Percentiles rank a stretch among this genome's conserved stretches.
Evolutionary conservation across 1,140 invertebrate genomes (phyloP).

Genomic region (Drosophila persimilis): DNA sequence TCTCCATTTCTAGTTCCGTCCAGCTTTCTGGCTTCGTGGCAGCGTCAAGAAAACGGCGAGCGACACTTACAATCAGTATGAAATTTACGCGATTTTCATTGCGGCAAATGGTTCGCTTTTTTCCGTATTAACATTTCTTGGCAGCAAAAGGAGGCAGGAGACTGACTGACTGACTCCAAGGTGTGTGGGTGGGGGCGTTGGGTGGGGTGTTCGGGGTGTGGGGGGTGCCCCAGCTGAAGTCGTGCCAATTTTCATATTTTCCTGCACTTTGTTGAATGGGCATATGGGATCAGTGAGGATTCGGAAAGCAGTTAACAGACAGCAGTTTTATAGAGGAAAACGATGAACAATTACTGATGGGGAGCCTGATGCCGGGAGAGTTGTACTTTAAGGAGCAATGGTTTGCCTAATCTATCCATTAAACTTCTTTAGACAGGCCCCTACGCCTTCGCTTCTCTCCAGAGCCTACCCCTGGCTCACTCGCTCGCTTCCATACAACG

Average conservation of each 20-base stretch:
- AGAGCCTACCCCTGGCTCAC: no score
- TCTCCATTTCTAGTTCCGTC: slow-evolving; percentile 28
- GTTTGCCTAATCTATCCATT: no score
- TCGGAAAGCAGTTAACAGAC: background rate
- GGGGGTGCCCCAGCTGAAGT: slow-evolving; percentile 30
- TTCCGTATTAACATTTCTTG: slow-evolving; percentile 78
- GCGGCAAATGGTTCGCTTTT: slow-evolving; percentile 79
- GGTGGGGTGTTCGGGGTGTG: background rate
- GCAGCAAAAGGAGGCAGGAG: slow-evolving; percentile 15
- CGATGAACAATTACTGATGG: no score
- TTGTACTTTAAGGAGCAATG: no score
- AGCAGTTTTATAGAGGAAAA: no score
- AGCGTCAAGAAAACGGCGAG: slow-evolving; percentile 74
- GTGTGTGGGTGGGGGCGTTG: background rate
- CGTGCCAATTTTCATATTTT: slow-evolving; percentile 71
- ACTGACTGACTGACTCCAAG: background rate
- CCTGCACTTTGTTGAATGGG: slow-evolving; percentile 6
- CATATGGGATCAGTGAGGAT: slow-evolving; percentile 6
- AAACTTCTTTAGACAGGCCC: no score
- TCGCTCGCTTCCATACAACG: no score
- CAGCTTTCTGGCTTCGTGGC: slow-evolving; percentile 31
- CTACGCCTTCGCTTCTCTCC: no score
- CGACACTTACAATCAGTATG: slow-evolving; percentile 79
- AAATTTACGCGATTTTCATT: slow-evolving; percentile 81
- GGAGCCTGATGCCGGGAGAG: no score